Evolutionary conservation across 2,888 invertebrate species (phyloP), one percentile per base, ranked within the genome.

Genomic region (Koerneria pararmatus): DNA sequence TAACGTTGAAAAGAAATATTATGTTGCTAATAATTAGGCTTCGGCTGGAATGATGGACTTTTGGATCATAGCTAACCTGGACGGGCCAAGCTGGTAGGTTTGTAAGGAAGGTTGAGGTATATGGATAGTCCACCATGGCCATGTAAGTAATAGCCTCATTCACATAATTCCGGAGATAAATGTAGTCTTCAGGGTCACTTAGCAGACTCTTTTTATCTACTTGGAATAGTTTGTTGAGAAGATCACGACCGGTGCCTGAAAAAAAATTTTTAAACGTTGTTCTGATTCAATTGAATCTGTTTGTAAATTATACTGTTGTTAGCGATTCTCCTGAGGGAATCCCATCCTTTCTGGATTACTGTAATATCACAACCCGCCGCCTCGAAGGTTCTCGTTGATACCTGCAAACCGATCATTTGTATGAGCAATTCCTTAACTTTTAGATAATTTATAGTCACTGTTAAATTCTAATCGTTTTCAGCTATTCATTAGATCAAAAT

Each of bases 91-190:
- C 91, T 0, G 95, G 95, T 31, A 97, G 79, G 24, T 85, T 84
- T 6, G 66, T 67, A 60, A 97, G 85, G 84, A 97, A 97, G 78
- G 89, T 88, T 0, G 90, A 88, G 0, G 90, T 86, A 83, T 94
- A 97, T 0, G 97, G 95, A 84, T 97, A 98, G 86, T 98, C 91
- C 22, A 90, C 90, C 95, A 95, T 95, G 0, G 93, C 94, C 71
- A 95, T 84, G 78, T 90, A 90, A 8, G 88, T 88, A 66, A 80
- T 67, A 6, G 68, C 65, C 69, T 89, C 88, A 37, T 85, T 82
- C 2, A 95, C 84, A 88, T 90, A 94, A 49, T 88, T n/a, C n/a
- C n/a, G n/a, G n/a, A n/a, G n/a, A n/a, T n/a, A n/a, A n/a, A n/a
- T n/a, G n/a, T n/a, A n/a, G 41, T 51, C 58, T 48, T 85, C 84